Conservation (phyloP, 2,113 vertebrate species). For the Hippotragus niger region DNA sequence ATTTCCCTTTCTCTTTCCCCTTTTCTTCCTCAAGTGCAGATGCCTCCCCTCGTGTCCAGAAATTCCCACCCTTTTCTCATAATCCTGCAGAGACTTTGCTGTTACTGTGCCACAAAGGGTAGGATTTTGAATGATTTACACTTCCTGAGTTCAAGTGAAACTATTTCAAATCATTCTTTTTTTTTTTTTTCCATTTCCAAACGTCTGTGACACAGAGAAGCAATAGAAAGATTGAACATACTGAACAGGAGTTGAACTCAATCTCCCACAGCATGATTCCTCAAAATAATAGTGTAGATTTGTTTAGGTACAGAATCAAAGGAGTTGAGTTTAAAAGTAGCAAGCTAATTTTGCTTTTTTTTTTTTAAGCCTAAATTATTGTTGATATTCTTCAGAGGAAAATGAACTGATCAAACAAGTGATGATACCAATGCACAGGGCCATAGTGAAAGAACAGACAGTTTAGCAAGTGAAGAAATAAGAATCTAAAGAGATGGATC, state of each 20-base stretch:
- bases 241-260: not conserved
- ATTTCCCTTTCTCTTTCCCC: too few species aligned
- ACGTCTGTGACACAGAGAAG: not conserved
- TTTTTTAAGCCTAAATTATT: not conserved
- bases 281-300: not conserved
- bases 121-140: not conserved
- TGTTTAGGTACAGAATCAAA: not conserved
- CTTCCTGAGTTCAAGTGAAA: not conserved
- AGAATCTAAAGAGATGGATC: not conserved
- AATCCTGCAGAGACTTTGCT: not conserved
- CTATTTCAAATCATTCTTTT: not conserved
- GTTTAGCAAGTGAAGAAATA: constrained; percentile 25
- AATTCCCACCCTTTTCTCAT: not conserved
- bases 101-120: not conserved
- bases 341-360: not conserved
- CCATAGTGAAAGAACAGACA: not conserved
- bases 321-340: not conserved
- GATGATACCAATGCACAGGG: constrained; percentile 35
- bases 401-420: constrained; percentile 69
- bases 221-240: not conserved
- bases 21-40: not conserved
- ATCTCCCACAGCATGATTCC: not conserved
- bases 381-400: not conserved
- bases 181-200: not conserved
- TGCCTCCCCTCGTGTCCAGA: not conserved